Percentiles rank a stretch among this genome's conserved stretches.
Conservation (phyloP, 2,113 vertebrate genomes). For the Burhinus oedicnemus region DNA sequence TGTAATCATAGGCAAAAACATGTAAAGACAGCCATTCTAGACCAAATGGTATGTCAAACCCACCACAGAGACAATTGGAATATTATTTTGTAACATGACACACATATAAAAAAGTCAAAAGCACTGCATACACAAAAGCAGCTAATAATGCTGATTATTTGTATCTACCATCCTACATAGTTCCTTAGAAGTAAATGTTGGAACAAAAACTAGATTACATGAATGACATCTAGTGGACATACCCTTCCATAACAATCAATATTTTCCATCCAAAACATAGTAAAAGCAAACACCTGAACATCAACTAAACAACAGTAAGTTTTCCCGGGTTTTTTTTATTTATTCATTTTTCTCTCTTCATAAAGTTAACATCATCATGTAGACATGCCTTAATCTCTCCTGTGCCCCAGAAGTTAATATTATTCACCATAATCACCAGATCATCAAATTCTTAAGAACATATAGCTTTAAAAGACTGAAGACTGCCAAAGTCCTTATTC, state of each 20-base stretch:
- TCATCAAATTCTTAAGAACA: neutral
- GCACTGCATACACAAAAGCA: conserved; percentile 2
- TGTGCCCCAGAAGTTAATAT: neutral
- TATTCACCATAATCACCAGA: neutral
- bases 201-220: conserved; percentile 70
- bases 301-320: neutral
- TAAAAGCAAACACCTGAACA: neutral
- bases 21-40: neutral
- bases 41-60: neutral
- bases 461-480: neutral
- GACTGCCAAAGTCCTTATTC: neutral
- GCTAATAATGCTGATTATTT: conserved; percentile 11
- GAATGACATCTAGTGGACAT: conserved; percentile 80
- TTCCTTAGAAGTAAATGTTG: neutral
- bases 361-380: neutral
- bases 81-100: conserved; percentile 25
- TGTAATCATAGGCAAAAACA: neutral
- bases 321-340: neutral
- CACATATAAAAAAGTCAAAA: neutral
- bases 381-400: neutral
- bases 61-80: neutral
- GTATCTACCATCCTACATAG: neutral
- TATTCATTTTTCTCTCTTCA: neutral
- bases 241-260: conserved; percentile 18
- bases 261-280: neutral